These are phyloP conservation scores for Mormoops blainvillei DNA, from an alignment of 2,113 vertebrate genomes.

Conservation along the genomic window DNA sequence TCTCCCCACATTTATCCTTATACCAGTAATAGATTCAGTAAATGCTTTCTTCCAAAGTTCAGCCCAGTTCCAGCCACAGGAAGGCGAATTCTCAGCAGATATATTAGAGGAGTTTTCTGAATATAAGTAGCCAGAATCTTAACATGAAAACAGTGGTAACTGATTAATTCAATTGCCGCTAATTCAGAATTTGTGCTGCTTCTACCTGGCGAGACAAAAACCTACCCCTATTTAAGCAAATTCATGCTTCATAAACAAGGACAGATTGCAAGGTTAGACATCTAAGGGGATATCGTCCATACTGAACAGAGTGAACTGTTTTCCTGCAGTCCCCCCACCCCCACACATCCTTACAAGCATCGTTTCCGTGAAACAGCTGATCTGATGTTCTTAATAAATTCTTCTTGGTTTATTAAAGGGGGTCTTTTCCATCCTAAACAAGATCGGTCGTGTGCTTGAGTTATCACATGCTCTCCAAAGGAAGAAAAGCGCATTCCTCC, in stretches of 20 bases:
- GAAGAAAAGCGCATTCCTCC: neutral
- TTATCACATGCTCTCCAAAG: neutral
- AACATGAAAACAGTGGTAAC: neutral
- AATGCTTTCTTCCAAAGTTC: neutral
- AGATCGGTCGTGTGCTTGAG: neutral
- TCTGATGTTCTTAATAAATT: neutral
- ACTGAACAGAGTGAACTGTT: neutral
- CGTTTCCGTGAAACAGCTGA: neutral
- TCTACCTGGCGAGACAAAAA: neutral
- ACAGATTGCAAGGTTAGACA: neutral
- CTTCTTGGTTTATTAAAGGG: neutral
- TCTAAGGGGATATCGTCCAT: neutral
- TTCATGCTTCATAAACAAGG: neutral
- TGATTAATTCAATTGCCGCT: neutral
- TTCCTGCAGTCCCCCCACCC: too few species aligned
- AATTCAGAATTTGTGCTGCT: neutral
- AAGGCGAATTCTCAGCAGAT: neutral
- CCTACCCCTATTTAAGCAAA: neutral
- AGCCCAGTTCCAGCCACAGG: neutral
- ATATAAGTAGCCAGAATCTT: neutral
- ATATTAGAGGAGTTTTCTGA: neutral
- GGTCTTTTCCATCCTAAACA: neutral
- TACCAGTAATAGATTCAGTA: neutral
- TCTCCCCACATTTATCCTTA: neutral
- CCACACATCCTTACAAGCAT: neutral